These are phyloP conservation scores for Ommatoiulus sabulosus DNA, from an alignment of 2,888 invertebrate genomes.

Conservation along the genomic window DNA sequence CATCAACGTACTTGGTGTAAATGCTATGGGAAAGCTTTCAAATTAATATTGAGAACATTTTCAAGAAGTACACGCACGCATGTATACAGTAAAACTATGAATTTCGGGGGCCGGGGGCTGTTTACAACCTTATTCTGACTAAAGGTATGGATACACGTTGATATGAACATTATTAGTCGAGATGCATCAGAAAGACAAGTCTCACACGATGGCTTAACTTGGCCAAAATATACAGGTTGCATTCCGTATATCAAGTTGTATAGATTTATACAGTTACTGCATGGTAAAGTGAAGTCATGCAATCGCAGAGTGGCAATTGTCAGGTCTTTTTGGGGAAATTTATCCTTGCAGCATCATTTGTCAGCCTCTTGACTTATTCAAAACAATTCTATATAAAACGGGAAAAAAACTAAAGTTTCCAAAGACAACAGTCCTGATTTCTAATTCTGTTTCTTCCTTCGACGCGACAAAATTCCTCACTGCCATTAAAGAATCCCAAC, in stretches of 20 bases:
- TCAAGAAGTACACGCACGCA: too few relatives aligned
- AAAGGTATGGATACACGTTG: too few relatives aligned
- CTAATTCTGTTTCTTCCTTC: slow-evolving; percentile 14
- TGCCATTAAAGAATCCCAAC: slow-evolving; percentile 43
- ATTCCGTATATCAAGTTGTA: not conserved
- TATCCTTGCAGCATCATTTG: not conserved
- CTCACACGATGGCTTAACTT: not conserved
- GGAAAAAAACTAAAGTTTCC: not conserved
- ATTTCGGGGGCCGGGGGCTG: too few relatives aligned
- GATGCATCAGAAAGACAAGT: not conserved
- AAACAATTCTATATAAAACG: not conserved
- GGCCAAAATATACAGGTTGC: not conserved
- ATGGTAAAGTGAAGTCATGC: not conserved
- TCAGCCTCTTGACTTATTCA: not conserved
- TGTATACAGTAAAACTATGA: too few relatives aligned
- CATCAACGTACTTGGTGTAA: too few relatives aligned
- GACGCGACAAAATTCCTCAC: not conserved
- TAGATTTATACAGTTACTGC: not conserved
- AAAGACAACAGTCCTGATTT: not conserved
- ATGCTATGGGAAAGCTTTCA: too few relatives aligned
- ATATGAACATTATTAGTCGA: too few relatives aligned
- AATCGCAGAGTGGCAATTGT: too few relatives aligned
- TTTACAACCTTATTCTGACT: too few relatives aligned
- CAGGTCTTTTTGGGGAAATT: too few relatives aligned
- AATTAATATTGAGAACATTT: too few relatives aligned